These are phyloP conservation scores for Hippocampus abdominalis DNA, from an alignment of 2,113 vertebrate genomes.

Conservation along the genomic window DNA sequence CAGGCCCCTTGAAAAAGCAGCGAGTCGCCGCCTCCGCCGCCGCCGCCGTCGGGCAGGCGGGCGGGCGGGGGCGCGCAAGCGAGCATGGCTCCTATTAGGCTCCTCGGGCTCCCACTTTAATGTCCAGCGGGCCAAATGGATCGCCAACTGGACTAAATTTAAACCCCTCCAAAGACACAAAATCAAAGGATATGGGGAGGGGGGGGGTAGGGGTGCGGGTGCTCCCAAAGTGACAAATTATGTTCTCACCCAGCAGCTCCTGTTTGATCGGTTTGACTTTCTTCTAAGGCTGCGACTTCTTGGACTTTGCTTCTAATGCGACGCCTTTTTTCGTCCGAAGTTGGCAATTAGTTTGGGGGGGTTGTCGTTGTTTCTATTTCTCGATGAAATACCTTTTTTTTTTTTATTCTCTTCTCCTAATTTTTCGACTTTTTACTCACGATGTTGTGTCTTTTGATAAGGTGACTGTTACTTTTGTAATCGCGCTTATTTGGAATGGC, in stretches of 20 bases:
- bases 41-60: neutral
- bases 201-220: too few relatives aligned
- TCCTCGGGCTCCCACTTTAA: slow-evolving; percentile 73
- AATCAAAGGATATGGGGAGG: slow-evolving; percentile 69
- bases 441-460: too few relatives aligned
- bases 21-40: slow-evolving; percentile 39
- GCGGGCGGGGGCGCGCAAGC: neutral
- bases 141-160: slow-evolving; percentile 70
- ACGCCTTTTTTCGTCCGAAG: neutral
- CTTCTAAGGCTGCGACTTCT: neutral
- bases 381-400: neutral
- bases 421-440: too few relatives aligned
- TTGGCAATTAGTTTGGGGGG: neutral
- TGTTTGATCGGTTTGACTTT: slow-evolving; percentile 7
- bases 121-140: slow-evolving; percentile 71
- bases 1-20: slow-evolving; percentile 54
- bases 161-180: slow-evolving; percentile 53
- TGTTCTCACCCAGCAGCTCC: slow-evolving; percentile 47
- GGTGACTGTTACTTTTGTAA: too few relatives aligned
- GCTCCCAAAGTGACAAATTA: slow-evolving; percentile 44
- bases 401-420: neutral
- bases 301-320: neutral
- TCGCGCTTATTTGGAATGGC: too few relatives aligned
- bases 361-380: neutral
- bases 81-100: slow-evolving; percentile 76